Conservation (phyloP, 2,113 vertebrate genomes). For the Macquaria australasica region DNA sequence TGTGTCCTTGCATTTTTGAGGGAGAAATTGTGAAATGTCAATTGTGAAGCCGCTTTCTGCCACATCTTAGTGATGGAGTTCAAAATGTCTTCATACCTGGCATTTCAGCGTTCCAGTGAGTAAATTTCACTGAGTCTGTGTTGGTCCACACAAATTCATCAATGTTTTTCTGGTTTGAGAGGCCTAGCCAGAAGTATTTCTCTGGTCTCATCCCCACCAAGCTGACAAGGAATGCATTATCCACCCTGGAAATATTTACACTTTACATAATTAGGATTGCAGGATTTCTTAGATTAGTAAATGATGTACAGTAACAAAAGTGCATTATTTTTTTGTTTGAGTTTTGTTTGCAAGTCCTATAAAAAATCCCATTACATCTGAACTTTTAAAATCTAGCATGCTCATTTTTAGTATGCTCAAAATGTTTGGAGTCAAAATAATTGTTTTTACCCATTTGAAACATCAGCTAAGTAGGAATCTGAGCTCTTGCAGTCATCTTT, state of each 20-base stretch:
- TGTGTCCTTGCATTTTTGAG: constrained; percentile 51
- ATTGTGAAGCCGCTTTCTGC: background rate
- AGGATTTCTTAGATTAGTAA: too few relatives aligned
- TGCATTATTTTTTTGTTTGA: background rate
- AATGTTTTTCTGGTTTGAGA: constrained; percentile 85
- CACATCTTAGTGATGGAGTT: background rate
- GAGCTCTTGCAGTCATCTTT: constrained; percentile 84
- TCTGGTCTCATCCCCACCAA: constrained; percentile 88
- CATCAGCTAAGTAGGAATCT: constrained; percentile 84
- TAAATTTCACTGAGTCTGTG: constrained; percentile 82
- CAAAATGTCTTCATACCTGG: constrained; percentile 34
- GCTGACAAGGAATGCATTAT: constrained; percentile 93
- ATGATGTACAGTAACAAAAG: background rate
- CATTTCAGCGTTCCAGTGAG: constrained; percentile 87
- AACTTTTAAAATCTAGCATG: background rate
- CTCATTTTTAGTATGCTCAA: background rate
- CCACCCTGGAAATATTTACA: constrained; percentile 79
- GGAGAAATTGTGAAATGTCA: background rate
- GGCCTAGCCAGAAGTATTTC: constrained; percentile 91
- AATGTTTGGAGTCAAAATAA: background rate
- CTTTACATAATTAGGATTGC: too few relatives aligned
- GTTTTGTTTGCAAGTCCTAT: too few relatives aligned
- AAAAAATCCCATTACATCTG: background rate
- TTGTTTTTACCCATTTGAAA: constrained; percentile 86
- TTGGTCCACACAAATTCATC: constrained; percentile 87